Evolutionary conservation across 2,888 invertebrate species (phyloP), one percentile per base, ranked within the genome.

Genomic region (Odontocolon sp.): DNA sequence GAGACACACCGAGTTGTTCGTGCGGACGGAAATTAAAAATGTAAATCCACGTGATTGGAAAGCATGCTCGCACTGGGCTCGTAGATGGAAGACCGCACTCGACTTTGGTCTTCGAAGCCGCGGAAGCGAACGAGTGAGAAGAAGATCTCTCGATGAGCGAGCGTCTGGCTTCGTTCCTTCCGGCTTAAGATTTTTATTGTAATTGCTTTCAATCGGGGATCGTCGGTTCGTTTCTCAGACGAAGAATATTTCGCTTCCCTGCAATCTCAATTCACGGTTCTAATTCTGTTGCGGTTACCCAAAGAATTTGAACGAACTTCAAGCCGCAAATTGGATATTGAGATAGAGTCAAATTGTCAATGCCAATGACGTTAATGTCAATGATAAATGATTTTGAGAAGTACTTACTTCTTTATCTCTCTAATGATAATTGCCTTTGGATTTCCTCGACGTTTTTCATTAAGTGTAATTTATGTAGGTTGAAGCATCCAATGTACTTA

Each of bases 1-100:
- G 9, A 54, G 33, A 31, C 26, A 54, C 61, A 36, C 18, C 33
- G 57, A 28, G 40, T 64, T 72, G 77, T 64, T 64, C 57, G 63
- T 67, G 66, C 61, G 54, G 84, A 80, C 84, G 86, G 85, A 86
- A 86, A 85, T 85, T 87, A 87, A 87, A 87, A 87, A 87, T 87
- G 87, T 84, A 86, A 87, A 87, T 87, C 81, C 75, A 75, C 80
- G 82, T 82, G 85, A 87, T 86, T 86, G 87, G 83, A 84, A 85
- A 84, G 70, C 54, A 75, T 42, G 42, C 61, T 68, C 50, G 23
- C 38, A 33, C 36, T 45, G 21, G 26, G 64, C 52, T 72, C 56
- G 45, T 64, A 18, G 4, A 40, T 69, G 42, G 36, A 52, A 50
- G 18, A 14, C 45, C 54, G 16, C 47, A 50, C 47, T 47, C 33